These are phyloP conservation scores for Aphelenchoides avenae DNA, from an alignment of 1,140 invertebrate species.

Conservation along the genomic window DNA sequence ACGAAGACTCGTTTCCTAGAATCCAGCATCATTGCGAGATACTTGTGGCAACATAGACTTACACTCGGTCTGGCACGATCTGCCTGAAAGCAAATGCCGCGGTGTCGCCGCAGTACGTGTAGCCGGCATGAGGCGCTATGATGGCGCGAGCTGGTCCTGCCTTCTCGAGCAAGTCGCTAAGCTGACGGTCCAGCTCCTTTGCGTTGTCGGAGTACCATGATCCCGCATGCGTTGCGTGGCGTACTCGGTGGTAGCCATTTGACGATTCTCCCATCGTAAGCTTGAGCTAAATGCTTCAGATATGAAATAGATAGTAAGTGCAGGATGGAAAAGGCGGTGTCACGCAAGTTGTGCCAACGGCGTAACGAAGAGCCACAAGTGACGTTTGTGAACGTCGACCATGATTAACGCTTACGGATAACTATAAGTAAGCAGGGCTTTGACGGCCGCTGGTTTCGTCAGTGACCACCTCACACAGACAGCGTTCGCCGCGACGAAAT, in stretches of 20 bases:
- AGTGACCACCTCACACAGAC: too few relatives aligned
- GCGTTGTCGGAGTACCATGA: slow-evolving; percentile 67
- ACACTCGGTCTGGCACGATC: slow-evolving; percentile 85
- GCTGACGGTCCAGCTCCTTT: slow-evolving; percentile 75
- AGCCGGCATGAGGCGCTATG: slow-evolving; percentile 95
- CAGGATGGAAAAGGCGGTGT: too few relatives aligned
- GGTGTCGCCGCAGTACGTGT: slow-evolving; percentile 91
- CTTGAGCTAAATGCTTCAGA: too few relatives aligned
- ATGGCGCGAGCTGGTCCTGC: slow-evolving; percentile 84
- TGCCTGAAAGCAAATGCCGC: slow-evolving; percentile 91
- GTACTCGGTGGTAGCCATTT: slow-evolving; percentile 25
- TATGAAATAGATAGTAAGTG: too few relatives aligned
- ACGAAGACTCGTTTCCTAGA: slow-evolving; percentile 81
- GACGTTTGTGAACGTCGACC: too few relatives aligned
- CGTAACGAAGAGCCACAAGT: too few relatives aligned
- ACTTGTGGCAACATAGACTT: too few relatives aligned
- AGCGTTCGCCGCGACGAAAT: too few relatives aligned
- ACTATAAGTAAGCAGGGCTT: too few relatives aligned
- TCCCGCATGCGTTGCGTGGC: slow-evolving; percentile 64
- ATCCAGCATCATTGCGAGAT: slow-evolving; percentile 8
- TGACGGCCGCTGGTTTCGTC: too few relatives aligned
- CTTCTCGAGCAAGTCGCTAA: slow-evolving; percentile 79
- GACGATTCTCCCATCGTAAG: slow-evolving; percentile 2
- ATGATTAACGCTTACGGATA: too few relatives aligned
- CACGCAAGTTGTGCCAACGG: too few relatives aligned